Evolutionary conservation across 2,113 vertebrate genomes (phyloP).

Genomic region (Meles meles): DNA sequence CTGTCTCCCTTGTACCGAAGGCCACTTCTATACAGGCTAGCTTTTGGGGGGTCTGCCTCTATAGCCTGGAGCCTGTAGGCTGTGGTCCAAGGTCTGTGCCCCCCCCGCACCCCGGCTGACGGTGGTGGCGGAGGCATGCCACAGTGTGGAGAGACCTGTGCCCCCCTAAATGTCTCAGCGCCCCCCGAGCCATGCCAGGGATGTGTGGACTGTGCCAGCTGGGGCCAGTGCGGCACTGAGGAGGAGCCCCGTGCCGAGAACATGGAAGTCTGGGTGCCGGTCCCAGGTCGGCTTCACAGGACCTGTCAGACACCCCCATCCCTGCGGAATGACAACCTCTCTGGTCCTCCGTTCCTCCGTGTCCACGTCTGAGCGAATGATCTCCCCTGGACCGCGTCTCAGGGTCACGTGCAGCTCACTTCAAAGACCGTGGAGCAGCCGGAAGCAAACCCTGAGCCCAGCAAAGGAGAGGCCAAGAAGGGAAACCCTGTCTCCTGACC

Average conservation of each 20-base stretch:
- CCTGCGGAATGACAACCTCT: not conserved
- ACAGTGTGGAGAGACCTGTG: too few relatives aligned
- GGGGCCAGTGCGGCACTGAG: accelerated
- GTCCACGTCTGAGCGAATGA: too few relatives aligned
- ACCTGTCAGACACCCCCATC: not conserved
- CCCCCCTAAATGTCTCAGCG: accelerated
- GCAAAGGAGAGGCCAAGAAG: not conserved
- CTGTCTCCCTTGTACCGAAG: accelerated
- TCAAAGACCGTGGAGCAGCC: not conserved
- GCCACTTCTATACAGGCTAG: accelerated
- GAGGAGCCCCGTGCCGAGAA: not conserved
- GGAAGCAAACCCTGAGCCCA: accelerated
- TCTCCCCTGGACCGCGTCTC: not conserved
- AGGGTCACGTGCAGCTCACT: accelerated
- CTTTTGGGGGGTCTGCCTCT: not conserved
- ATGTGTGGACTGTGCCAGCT: accelerated
- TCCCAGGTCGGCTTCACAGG: accelerated
- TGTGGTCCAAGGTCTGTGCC: not conserved
- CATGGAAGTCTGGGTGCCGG: not conserved
- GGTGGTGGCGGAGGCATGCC: accelerated
- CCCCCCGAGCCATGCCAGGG: accelerated
- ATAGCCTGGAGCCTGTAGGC: not conserved
- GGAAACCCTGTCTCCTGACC: not conserved
- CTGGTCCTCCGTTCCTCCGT: not conserved
- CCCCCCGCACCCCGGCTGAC: not conserved